These are phyloP conservation scores for Okapia johnstoni DNA, from an alignment of 2,113 vertebrate species.

Conservation along the genomic window DNA sequence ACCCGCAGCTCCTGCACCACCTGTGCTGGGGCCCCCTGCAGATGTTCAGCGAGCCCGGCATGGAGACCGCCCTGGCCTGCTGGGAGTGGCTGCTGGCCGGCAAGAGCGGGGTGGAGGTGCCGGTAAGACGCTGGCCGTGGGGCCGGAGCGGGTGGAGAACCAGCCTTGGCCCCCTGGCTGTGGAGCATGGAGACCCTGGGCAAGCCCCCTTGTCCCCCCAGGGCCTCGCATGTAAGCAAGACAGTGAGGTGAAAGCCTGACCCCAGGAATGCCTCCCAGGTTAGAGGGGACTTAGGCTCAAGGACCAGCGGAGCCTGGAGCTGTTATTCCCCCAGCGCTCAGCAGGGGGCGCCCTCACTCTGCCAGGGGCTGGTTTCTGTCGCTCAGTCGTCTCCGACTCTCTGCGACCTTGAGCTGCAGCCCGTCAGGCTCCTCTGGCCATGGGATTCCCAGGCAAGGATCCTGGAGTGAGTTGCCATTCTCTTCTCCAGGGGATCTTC, in stretches of 20 bases:
- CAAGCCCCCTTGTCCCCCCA: not conserved
- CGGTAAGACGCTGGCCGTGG: conserved; percentile 77
- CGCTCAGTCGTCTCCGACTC: not conserved
- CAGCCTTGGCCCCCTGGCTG: not conserved
- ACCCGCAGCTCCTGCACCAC: conserved; percentile 93
- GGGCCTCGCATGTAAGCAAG: not conserved
- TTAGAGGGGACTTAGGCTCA: no score
- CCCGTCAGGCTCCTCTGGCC: not conserved
- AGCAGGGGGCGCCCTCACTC: not conserved
- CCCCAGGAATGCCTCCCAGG: rapidly evolving
- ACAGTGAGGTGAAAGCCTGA: not conserved
- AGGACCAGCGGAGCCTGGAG: not conserved
- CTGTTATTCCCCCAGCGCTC: not conserved
- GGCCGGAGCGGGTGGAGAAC: rapidly evolving
- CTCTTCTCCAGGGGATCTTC: not conserved
- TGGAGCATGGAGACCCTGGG: not conserved
- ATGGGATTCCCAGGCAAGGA: not conserved
- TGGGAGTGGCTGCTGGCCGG: conserved; percentile 98
- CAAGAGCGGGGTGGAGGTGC: conserved; percentile 94
- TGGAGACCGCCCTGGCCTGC: conserved; percentile 96
- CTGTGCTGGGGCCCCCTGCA: conserved; percentile 95
- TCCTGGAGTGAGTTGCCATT: not conserved
- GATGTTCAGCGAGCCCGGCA: conserved; percentile 95
- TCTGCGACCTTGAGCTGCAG: not conserved
- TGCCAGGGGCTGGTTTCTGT: not conserved